phyloP scores from a whole-genome alignment of 2,888 invertebrate genomes.

The Lepidonotus clava region DNA sequence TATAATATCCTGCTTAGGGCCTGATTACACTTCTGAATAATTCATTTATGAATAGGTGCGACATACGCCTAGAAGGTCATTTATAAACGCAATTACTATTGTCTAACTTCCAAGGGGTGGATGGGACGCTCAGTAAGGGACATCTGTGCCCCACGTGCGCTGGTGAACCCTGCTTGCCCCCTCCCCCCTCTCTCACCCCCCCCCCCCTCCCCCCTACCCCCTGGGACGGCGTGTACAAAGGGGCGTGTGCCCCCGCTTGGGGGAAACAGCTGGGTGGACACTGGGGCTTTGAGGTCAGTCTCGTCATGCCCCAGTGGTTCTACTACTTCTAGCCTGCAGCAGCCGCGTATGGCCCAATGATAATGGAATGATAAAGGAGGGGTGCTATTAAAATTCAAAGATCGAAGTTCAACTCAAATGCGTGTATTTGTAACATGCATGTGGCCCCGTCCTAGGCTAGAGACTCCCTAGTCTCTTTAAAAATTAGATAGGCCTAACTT shows the following conservation, averaged over 20 bases:
- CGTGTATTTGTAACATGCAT: neutral
- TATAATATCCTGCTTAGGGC: too few species aligned
- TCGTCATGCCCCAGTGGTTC: neutral
- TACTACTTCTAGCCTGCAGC: neutral
- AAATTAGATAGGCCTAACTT: too few species aligned
- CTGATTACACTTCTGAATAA: neutral
- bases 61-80: too few species aligned
- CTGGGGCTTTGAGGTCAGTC: constrained; percentile 1
- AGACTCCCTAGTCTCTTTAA: too few species aligned
- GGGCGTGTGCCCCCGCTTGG: constrained; percentile 2
- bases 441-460: too few species aligned
- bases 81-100: constrained; percentile 12
- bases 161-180: neutral
- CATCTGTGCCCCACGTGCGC: constrained; percentile 1
- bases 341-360: neutral
- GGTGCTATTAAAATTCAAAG: neutral
- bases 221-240: neutral
- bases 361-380: neutral
- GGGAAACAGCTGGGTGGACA: constrained; percentile 44
- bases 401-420: neutral
- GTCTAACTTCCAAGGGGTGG: too few species aligned
- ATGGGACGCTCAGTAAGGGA: neutral
- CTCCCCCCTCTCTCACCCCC: neutral
- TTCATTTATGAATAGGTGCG: neutral
- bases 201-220: neutral